These are phyloP conservation scores for Fragum whitleyi DNA, from an alignment of 2,888 invertebrate species.

Conservation along the genomic window DNA sequence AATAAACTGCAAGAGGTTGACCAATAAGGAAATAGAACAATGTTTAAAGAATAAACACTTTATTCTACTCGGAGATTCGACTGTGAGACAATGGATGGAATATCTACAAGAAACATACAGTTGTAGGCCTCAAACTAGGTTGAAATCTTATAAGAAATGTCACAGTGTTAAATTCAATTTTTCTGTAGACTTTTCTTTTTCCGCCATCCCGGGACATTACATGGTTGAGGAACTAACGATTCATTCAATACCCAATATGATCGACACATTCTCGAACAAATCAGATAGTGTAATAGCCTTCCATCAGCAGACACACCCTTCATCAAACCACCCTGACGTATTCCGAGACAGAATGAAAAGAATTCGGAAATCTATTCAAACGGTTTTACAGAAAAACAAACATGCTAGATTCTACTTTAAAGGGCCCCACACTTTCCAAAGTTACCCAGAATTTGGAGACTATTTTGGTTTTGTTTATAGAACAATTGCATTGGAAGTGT, in stretches of 20 bases:
- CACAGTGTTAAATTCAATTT: not conserved
- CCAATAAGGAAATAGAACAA: not conserved
- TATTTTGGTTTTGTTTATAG: slow-evolving; percentile 24
- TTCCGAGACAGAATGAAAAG: not conserved
- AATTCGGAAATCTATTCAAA: not conserved
- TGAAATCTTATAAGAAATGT: not conserved
- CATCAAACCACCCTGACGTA: not conserved
- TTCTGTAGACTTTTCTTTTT: not conserved
- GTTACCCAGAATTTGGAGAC: not conserved
- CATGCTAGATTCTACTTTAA: not conserved
- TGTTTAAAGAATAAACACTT: not conserved
- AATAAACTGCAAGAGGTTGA: not conserved
- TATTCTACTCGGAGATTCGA: slow-evolving; percentile 18
- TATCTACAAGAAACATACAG: not conserved
- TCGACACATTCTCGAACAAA: not conserved
- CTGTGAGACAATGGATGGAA: slow-evolving; percentile 9
- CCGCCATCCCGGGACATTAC: not conserved
- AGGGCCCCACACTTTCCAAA: slow-evolving; percentile 18
- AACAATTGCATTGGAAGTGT: slow-evolving; percentile 5
- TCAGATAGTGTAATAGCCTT: not conserved
- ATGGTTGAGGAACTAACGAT: not conserved
- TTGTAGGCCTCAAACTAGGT: not conserved
- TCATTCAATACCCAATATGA: not conserved
- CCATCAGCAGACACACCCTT: not conserved
- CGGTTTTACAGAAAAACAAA: not conserved